Evolutionary conservation across 2,797 vertebrate species (phyloP), one percentile per base, ranked within the genome.

Genomic region (Apogon hyalosoma): DNA sequence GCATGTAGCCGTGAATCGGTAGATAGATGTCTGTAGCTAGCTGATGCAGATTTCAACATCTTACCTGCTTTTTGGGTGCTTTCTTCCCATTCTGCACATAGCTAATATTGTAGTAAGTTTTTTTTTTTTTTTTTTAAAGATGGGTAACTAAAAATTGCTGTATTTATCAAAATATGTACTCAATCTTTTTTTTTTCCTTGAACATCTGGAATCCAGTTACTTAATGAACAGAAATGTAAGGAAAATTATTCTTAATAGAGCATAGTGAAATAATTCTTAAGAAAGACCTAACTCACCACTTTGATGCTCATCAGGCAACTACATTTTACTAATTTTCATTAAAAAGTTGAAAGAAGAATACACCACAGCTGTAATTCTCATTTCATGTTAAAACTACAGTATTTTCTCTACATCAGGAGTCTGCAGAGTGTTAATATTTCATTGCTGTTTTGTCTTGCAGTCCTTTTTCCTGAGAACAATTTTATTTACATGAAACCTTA

Each of bases 1-100:
- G 63, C 67, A 66, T 62, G 71, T 62, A 79, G 56, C 46, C 3
- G 70, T 49, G 46, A 46, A 65, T 51, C 47, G 58, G 48, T 75
- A 53, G 75, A 70, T 73, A 16, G 36, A 63, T 82, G 46, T 21
- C 58, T 63, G 60, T 55, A 69, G 38, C 50, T 43, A 7, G 14
- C 53, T 47, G 50, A 53, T 33, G 36, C 24, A 15, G 11, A 47
- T 21, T 45, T 48, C 57, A 67, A 46, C 12, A 13, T 24, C 41
- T 7, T 7, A 19, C 6, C 21, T 21, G 7, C 43, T 33, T 43
- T 2, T 39, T 59, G 33, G 15, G 1, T 24, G 18, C 49, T 56
- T 61, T 57, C 7, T 18, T 11, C 38, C 3, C 11, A 57, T 12
- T 36, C 33, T 36, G 8, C 33, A 11, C 13, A 9, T 13, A 52